Evolutionary conservation across 2,113 vertebrate genomes (phyloP), one percentile per base, ranked within the genome.

Genomic region (Lasiurus borealis): DNA sequence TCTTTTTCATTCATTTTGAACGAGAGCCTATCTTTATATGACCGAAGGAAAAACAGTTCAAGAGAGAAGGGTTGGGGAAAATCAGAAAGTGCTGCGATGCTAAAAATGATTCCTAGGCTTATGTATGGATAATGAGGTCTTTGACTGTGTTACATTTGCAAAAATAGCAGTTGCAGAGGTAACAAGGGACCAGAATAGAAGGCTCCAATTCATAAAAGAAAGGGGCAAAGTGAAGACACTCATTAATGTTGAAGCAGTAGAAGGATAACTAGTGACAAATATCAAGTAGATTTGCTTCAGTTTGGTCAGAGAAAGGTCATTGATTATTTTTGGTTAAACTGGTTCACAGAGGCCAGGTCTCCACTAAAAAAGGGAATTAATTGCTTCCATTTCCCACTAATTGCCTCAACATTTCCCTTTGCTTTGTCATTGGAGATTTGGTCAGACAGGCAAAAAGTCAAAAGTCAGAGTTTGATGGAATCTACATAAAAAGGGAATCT

Each of bases 241-340:
- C 95, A 95, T 97, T 97, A 97, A 95, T 95, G 95, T 96, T 87
- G 95, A 95, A 95, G 94, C 85, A 84, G 88, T 84, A 86, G 96
- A 97, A 95, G 92, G 93, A 97, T 95, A 95, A 96, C 96, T 88
- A 81, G 96, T 94, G 92, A 97, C 95, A 97, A 97, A 96, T 97
- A 97, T 95, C 95, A 97, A 96, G 96, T 95, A 95, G 90, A 96
- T 97, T 94, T 95, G 82, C 92, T 95, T 95, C 88, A 84, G 83
- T 95, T 96, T 97, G 96, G 97, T 95, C 91, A 96, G 69, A 85
- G 94, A 97, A 97, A 97, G 96, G 97, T 97, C 97, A 97, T 62
- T 97, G 97, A 97, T 97, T 97, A 97, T 97, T 97, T 97, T 97
- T 97, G 96, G 96, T 96, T 97, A 97, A 97, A 97, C 96, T 93